Base-by-base conservation (phyloP, 2,113 vertebrate species). In the Carollia perspicillata region DNA sequence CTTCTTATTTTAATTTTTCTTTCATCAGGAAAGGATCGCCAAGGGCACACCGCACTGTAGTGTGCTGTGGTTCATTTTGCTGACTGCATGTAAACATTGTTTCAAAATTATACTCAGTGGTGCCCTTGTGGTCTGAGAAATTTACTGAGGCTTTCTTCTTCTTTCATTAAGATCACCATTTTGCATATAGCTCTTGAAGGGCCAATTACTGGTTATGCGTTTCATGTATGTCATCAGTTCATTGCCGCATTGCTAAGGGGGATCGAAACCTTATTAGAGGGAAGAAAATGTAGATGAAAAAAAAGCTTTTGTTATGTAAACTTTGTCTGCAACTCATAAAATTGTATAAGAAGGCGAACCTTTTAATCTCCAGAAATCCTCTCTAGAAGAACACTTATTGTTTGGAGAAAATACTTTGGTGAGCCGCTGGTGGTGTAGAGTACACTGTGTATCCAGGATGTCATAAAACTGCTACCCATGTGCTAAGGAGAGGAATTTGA, bases 1-100 rank as follows among this genome's bases (percentile, higher is more conserved):
- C 65, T n/a, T 75, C 78, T 89, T n/a, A 80, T 85, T 94, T 94
- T 51, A 69, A 94, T 83, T 90, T 96, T 92, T 77, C 51, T 91
- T 95, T 84, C 78, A 83, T 85, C 51, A 93, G 47, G 42, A 91
- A 74, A 9, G 58, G 40, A 16, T 49, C 88, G 16, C 72, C 78
- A 69, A 30, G 47, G 78, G 53, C 7, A 20, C 26, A 40, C 26
- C 3, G 11, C 4, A 42, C 66, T 86, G 47, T 4, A 35, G 60
- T 53, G 4, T 23, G 51, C 72, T 60, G 33, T 23, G 16, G 49
- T 37, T 94, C 42, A 86, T 89, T 94, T 89, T 96, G 88, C 91
- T 92, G 84, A 94, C 84, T 58, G 60, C 42, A 5, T 22, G 80
- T 35, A 94, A 55, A 88, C 22, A 51, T 4, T 8, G 10, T 40